These are phyloP conservation scores for Sylvia borin DNA, from an alignment of 2,797 vertebrate genomes.

Conservation along the genomic window DNA sequence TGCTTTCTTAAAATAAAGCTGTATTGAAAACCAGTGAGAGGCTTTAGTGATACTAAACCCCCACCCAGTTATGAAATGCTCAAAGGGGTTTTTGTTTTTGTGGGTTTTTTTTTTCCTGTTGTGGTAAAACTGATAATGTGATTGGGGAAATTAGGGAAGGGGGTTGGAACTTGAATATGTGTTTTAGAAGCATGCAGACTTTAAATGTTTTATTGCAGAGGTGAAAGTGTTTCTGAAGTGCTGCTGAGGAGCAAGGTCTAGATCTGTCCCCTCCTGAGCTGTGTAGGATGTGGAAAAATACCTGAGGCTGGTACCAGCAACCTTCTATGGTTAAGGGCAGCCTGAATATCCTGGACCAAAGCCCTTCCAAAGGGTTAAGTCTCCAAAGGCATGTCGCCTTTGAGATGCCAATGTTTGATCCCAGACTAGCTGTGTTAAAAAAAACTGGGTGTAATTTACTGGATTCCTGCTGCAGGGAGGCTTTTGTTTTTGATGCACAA, in stretches of 20 bases:
- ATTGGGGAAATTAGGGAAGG: neutral
- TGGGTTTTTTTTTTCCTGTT: neutral
- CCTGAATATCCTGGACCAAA: neutral
- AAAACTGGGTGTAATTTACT: neutral
- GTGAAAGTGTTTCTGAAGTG: neutral
- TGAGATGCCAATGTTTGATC: neutral
- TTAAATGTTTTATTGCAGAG: neutral
- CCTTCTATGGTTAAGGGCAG: neutral
- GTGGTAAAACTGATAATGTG: conserved; percentile 7
- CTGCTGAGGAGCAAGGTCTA: accelerated
- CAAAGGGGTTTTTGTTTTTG: conserved; percentile 30
- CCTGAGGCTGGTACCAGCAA: neutral
- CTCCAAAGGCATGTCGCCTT: neutral
- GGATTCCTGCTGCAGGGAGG: neutral
- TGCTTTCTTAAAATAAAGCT: conserved; percentile 68
- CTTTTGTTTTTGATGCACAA: neutral
- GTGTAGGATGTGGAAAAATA: neutral
- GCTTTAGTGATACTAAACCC: conserved; percentile 59
- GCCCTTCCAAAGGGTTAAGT: neutral
- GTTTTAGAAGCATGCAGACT: neutral
- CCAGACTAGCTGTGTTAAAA: neutral
- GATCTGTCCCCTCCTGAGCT: neutral
- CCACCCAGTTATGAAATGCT: conserved; percentile 57
- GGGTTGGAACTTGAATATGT: neutral
- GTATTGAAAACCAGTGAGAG: conserved; percentile 59